Conservation (phyloP, 2,113 vertebrate genomes). For the Trochalopteron elliotii region DNA sequence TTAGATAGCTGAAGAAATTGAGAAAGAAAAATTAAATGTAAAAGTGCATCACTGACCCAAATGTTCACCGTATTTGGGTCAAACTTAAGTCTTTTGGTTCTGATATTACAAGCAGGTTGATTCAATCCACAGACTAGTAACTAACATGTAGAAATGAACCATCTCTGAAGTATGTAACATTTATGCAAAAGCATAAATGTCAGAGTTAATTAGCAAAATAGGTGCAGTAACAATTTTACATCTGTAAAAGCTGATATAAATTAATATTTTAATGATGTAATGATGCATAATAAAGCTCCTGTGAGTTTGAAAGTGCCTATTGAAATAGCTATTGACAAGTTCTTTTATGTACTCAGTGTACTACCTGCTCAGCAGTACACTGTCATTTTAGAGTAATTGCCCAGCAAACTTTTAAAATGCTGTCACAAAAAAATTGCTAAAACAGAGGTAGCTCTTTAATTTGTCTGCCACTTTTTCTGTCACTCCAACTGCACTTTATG, state of each 20-base stretch:
- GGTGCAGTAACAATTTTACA: not conserved
- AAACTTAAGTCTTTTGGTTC: not conserved
- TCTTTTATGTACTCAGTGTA: slow-evolving; percentile 49
- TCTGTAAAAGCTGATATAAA: slow-evolving; percentile 59
- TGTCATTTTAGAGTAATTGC: slow-evolving; percentile 69
- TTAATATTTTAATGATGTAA: slow-evolving; percentile 57
- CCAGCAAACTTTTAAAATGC: slow-evolving; percentile 73
- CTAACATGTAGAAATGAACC: not conserved
- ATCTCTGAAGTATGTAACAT: not conserved
- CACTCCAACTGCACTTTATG: slow-evolving; percentile 66
- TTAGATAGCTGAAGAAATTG: not conserved
- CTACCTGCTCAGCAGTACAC: slow-evolving; percentile 48
- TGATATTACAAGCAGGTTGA: not conserved
- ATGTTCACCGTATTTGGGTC: not conserved
- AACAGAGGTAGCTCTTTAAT: slow-evolving; percentile 74
- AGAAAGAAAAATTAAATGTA: not conserved
- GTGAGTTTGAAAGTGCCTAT: slow-evolving; percentile 28
- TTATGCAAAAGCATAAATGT: not conserved
- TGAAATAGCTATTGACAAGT: slow-evolving; percentile 46
- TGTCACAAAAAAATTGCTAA: slow-evolving; percentile 76
- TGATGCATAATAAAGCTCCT: not conserved
- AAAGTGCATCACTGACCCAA: not conserved
- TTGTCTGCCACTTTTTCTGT: slow-evolving; percentile 73
- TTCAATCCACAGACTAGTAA: not conserved
- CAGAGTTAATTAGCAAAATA: slow-evolving; percentile 38